Evolutionary conservation across 2,113 vertebrate species (phyloP).

Genomic region (Hiodon alosoides): DNA sequence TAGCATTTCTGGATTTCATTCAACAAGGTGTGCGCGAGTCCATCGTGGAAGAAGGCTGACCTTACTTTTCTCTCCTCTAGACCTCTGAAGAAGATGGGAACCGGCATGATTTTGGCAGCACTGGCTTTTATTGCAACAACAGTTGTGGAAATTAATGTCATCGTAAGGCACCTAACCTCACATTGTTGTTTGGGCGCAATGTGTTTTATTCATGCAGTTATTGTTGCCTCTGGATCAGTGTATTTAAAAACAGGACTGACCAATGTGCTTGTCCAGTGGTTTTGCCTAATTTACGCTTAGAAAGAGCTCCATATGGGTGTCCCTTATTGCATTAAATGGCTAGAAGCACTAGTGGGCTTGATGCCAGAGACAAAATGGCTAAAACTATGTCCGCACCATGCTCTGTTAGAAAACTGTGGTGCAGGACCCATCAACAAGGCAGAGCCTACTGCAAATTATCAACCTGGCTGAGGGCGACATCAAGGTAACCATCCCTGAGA

Average conservation of each 20-base stretch:
- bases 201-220: too few relatives aligned
- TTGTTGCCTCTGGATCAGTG: too few relatives aligned
- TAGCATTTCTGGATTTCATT: too few relatives aligned
- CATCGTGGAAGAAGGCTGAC: background rate
- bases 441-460: slow-evolving; percentile 73
- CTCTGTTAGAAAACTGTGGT: slow-evolving; percentile 70
- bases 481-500: slow-evolving; percentile 50
- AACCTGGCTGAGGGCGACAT: slow-evolving; percentile 73
- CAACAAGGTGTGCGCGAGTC: background rate
- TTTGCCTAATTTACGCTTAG: too few relatives aligned
- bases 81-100: slow-evolving; percentile 84
- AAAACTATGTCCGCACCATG: too few relatives aligned
- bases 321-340: too few relatives aligned
- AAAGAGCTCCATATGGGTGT: too few relatives aligned
- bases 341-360: too few relatives aligned
- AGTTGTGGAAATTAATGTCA: slow-evolving; percentile 79
- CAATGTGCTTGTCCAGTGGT: too few relatives aligned
- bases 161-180: slow-evolving; percentile 60
- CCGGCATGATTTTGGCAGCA: slow-evolving; percentile 86
- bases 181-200: too few relatives aligned
- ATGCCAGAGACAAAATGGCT: too few relatives aligned
- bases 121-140: slow-evolving; percentile 82
- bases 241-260: too few relatives aligned
- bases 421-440: slow-evolving; percentile 52
- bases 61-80: slow-evolving; percentile 45